Conservation (phyloP, 2,113 vertebrate genomes). For the Pleuronectes platessa region DNA sequence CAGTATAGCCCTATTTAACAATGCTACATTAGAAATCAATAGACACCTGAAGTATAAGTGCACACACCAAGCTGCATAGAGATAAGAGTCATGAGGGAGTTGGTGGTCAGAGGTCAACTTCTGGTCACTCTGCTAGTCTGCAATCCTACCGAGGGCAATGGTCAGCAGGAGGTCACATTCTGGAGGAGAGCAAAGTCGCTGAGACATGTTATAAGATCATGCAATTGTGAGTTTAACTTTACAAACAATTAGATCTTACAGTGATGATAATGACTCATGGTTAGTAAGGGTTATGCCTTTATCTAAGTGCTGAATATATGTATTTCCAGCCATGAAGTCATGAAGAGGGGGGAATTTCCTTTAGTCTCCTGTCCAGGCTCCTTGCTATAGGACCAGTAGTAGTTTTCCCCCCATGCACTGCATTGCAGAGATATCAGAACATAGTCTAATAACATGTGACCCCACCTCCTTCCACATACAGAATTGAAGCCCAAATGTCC, state of each 20-base stretch:
- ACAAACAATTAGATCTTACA: not conserved
- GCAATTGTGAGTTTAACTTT: not conserved
- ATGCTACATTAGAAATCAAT: constrained; percentile 22
- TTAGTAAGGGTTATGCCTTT: no score
- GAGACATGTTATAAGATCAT: not conserved
- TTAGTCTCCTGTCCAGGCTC: no score
- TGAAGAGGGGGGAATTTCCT: no score
- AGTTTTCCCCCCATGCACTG: no score
- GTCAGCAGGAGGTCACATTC: constrained; percentile 29
- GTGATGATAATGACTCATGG: not conserved
- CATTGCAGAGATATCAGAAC: no score
- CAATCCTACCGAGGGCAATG: constrained; percentile 29
- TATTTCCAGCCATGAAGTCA: not conserved
- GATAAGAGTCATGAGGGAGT: constrained; percentile 16
- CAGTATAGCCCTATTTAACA: constrained; percentile 13
- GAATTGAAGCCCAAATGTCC: no score
- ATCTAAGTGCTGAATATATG: no score
- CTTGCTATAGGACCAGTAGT: no score
- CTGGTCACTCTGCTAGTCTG: constrained; percentile 37
- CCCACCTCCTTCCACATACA: no score
- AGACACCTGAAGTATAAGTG: not conserved
- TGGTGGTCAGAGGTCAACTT: constrained; percentile 21
- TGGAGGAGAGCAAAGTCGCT: constrained; percentile 3
- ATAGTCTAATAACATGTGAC: no score
- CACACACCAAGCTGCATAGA: constrained; percentile 3